These are phyloP conservation scores for Catalaphyllia jardinei DNA, from an alignment of 64 coral and sea anemone species.

Conservation along the genomic window DNA sequence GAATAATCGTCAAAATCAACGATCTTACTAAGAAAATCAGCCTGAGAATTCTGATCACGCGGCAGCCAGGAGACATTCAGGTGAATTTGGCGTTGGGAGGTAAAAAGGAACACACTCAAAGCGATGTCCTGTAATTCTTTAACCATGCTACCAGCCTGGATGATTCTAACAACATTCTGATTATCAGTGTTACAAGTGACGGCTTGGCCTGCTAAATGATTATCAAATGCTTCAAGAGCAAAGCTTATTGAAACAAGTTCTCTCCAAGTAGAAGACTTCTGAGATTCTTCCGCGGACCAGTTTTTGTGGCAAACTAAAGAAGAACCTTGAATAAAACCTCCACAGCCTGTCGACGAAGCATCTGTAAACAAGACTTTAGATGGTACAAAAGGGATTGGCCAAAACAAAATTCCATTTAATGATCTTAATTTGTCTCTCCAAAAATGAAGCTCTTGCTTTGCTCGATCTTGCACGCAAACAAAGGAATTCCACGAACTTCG, in stretches of 20 bases:
- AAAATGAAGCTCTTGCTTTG: neutral
- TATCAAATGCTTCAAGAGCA: neutral
- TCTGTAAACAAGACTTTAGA: constrained; percentile 1
- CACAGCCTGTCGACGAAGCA: constrained; percentile 1
- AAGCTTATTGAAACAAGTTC: neutral
- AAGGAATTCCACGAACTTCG: neutral
- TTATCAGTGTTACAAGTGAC: constrained; percentile 46
- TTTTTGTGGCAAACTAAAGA: neutral
- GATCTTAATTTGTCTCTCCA: neutral
- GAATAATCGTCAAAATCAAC: neutral
- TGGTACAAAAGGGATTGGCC: neutral
- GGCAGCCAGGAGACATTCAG: neutral
- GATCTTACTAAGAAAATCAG: neutral
- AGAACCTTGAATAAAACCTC: constrained; percentile 13
- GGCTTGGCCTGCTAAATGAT: neutral
- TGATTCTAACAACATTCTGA: constrained; percentile 46
- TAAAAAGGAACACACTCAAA: too few relatives aligned
- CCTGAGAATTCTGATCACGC: neutral
- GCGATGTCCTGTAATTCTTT: too few relatives aligned
- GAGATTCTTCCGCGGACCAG: neutral
- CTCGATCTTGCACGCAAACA: neutral
- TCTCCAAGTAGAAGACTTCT: neutral
- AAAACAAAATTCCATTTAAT: neutral
- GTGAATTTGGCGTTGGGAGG: neutral
- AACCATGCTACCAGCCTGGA: neutral